Percentiles rank a stretch among this genome's conserved stretches.
Conservation (phyloP, 1,140 invertebrate genomes). For the Drosophila mauritiana region DNA sequence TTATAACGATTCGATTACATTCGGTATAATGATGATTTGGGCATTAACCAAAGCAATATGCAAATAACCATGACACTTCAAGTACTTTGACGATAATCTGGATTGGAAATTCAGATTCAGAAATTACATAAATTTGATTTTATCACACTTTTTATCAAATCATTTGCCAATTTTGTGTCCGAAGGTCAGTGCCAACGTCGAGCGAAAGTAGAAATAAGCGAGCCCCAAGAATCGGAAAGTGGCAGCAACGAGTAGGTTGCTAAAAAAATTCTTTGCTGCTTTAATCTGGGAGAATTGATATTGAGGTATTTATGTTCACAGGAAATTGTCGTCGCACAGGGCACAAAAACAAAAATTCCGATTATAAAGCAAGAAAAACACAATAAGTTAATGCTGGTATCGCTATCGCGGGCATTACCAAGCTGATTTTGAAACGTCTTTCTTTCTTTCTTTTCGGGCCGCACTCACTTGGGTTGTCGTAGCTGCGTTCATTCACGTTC, state of each 20-base stretch:
- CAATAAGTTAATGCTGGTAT: slow-evolving; percentile 31
- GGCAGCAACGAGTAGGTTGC: slow-evolving; percentile 23
- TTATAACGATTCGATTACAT: too few relatives aligned
- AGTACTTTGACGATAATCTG: too few relatives aligned
- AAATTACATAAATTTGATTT: too few relatives aligned
- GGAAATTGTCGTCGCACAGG: slow-evolving; percentile 60
- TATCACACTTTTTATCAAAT: slow-evolving; percentile 18
- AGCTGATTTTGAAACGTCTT: slow-evolving; percentile 33
- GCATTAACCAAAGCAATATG: too few relatives aligned
- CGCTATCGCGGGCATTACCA: slow-evolving; percentile 37
- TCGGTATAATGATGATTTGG: too few relatives aligned
- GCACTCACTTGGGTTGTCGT: slow-evolving; percentile 22
- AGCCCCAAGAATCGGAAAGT: slow-evolving; percentile 30
- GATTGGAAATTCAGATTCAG: too few relatives aligned
- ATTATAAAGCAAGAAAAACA: slow-evolving; percentile 24
- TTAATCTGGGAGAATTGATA: slow-evolving; percentile 70
- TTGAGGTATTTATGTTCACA: slow-evolving; percentile 66
- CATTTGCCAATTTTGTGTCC: slow-evolving; percentile 64
- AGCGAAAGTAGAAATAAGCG: slow-evolving; percentile 26
- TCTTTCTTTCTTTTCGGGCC: slow-evolving; percentile 23
- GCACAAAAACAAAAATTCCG: slow-evolving; percentile 22
- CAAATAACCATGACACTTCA: too few relatives aligned
- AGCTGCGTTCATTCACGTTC: slow-evolving; percentile 78
- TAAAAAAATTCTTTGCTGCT: slow-evolving; percentile 9
- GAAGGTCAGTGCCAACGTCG: slow-evolving; percentile 73